Conservation (phyloP, 92 coral and sea anemone species). For the Palythoa grandiflora region DNA sequence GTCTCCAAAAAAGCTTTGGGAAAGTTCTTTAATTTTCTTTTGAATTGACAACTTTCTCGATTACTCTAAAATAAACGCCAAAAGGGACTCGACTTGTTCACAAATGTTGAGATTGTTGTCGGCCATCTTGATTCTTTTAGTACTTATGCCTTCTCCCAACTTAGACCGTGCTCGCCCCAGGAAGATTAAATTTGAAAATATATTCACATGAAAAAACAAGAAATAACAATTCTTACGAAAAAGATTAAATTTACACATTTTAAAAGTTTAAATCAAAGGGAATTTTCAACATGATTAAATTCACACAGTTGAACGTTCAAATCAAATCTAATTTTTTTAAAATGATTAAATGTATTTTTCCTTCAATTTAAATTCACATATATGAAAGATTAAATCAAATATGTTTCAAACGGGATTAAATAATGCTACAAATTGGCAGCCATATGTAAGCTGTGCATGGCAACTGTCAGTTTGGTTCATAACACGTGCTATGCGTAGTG, state of each 20-base stretch:
- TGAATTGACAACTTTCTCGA: conserved; percentile 34
- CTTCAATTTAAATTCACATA: conserved; percentile 11
- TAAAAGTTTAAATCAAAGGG: conserved; percentile 10
- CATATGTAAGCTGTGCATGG: too few species aligned
- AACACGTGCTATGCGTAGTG: too few species aligned
- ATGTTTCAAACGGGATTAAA: too few species aligned
- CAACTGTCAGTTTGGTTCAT: too few species aligned
- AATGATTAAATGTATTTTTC: conserved; percentile 8
- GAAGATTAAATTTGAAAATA: conserved; percentile 11
- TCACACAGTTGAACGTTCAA: conserved; percentile 5
- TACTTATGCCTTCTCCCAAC: conserved; percentile 15
- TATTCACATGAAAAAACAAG: background rate
- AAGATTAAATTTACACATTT: conserved; percentile 13
- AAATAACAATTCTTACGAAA: background rate
- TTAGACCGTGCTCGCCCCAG: conserved; percentile 30
- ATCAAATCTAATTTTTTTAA: background rate
- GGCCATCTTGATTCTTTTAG: conserved; percentile 20
- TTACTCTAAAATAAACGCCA: conserved; percentile 37
- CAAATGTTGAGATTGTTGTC: conserved; percentile 15
- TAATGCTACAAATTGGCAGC: too few species aligned
- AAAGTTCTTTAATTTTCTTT: conserved; percentile 16
- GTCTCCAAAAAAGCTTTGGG: background rate
- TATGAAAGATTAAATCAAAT: background rate
- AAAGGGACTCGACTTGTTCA: conserved; percentile 25
- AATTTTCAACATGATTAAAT: background rate